A percentile compares a stretch with the other conserved stretches of the same genome.
These are phyloP conservation scores for Stercorarius parasiticus DNA, from an alignment of 2,113 vertebrate species.

Conservation along the genomic window DNA sequence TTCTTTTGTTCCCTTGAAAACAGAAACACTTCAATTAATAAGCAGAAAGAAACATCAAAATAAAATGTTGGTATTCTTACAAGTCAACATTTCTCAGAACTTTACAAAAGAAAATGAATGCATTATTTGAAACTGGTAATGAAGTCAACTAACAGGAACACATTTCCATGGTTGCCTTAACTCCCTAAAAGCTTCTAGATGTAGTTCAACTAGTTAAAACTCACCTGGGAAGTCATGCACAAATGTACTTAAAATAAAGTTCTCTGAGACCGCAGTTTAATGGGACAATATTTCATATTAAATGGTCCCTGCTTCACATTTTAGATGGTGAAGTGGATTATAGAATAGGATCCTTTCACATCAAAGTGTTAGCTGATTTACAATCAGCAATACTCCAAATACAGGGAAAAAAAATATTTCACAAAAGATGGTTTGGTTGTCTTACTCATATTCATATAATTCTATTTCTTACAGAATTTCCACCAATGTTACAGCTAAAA, in stretches of 20 bases:
- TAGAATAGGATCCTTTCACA: background rate
- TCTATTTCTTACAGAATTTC: background rate
- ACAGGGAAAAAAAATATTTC: background rate
- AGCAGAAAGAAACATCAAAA: background rate
- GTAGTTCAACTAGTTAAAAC: background rate
- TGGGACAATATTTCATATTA: background rate
- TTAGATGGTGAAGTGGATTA: background rate
- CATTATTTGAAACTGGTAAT: background rate
- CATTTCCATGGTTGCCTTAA: background rate
- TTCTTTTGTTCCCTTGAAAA: constrained; percentile 88
- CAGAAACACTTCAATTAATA: constrained; percentile 47
- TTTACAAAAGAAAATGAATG: background rate
- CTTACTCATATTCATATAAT: background rate
- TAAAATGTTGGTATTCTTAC: background rate
- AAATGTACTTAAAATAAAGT: background rate
- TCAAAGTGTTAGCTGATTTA: background rate
- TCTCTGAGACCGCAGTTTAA: background rate
- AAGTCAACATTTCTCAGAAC: background rate
- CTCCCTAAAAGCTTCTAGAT: background rate
- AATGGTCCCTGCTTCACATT: background rate
- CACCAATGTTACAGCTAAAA: background rate
- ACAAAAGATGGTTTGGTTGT: background rate
- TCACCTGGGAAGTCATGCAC: background rate
- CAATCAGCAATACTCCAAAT: background rate
- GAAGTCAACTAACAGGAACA: background rate